Evolutionary conservation across 2,113 vertebrate species (phyloP), one percentile per base, ranked within the genome.

Genomic region (Fukomys damarensis): DNA sequence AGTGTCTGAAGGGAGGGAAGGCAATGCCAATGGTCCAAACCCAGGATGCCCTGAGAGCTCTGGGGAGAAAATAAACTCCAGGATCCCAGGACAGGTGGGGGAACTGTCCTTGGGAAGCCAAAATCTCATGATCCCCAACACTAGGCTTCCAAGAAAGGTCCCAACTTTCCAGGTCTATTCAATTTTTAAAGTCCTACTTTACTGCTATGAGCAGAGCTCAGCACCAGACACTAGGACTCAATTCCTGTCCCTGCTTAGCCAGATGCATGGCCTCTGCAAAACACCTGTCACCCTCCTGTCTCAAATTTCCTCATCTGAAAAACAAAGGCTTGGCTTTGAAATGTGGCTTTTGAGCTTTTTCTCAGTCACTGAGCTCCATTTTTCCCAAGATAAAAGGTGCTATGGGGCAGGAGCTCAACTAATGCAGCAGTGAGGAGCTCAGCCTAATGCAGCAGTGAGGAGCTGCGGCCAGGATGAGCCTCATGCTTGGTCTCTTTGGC

Each of bases 1-100:
- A 7, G 0, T n/a, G 61, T 59, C 16, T n/a, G 8, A 17, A 19
- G 6, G 72, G 20, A 7, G 2, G 4, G 41, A 14, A 28, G 79
- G n/a, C 1, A 0, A 38, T 35, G 41, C 16, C 49, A 49, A n/a
- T 41, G 38, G 26, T 83, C 11, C 65, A 85, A 70, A n/a, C 17
- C 38, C 88, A 32, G 61, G 68, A 70, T 41, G 19, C 11, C 14
- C 54, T 9, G 9, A 0, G 1, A 63, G n/a, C 43, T 43, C 24
- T 10, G 46, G 9, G 43, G 70, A 59, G 38, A 28, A 54, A 7
- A 7, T 49, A 52, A 80, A 35, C 2, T 7, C 28, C 11, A 35
- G 91, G 49, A 54, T 56, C 46, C 46, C 68, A 14, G 46, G 61
- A 35, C 43, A 32, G 49, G 38, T 14, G 26, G 87, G 46, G 7